Conservation (phyloP, 1,140 invertebrate species). For the Phymastichus coffea region DNA sequence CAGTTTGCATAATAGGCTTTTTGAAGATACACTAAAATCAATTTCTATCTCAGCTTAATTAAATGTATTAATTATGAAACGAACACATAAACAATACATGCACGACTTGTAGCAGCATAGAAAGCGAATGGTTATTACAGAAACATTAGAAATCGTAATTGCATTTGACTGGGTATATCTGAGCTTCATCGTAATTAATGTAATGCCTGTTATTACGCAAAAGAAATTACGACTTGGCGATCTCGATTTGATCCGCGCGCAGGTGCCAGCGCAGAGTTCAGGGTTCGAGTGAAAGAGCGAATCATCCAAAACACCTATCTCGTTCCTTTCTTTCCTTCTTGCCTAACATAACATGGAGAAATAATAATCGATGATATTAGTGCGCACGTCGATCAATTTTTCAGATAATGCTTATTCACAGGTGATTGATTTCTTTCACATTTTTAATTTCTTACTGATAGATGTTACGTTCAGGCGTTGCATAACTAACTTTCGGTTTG, state of each 20-base stretch:
- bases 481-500: too few relatives aligned
- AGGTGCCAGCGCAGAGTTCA: slow-evolving; percentile 17
- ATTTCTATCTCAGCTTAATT: too few relatives aligned
- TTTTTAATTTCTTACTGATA: not conserved
- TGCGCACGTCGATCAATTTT: slow-evolving; percentile 1
- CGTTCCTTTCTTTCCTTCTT: too few relatives aligned
- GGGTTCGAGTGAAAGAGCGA: not conserved
- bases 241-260: slow-evolving; percentile 13
- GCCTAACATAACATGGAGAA: not conserved
- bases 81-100: too few relatives aligned
- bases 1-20: too few relatives aligned
- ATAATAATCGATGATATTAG: slow-evolving; percentile 8
- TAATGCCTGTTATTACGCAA: slow-evolving; percentile 22
- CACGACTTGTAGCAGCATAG: too few relatives aligned
- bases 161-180: not conserved
- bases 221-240: slow-evolving; percentile 10
- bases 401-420: slow-evolving; percentile 4
- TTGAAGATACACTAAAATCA: too few relatives aligned
- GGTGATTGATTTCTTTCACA: slow-evolving; percentile 11
- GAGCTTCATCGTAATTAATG: not conserved
- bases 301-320: not conserved
- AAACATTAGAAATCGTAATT: slow-evolving; percentile 1
- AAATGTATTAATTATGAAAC: too few relatives aligned
- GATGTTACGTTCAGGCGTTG: not conserved
- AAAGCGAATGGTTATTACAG: not conserved